These are phyloP conservation scores for Piprites chloris DNA, from an alignment of 2,113 vertebrate species.

Conservation along the genomic window DNA sequence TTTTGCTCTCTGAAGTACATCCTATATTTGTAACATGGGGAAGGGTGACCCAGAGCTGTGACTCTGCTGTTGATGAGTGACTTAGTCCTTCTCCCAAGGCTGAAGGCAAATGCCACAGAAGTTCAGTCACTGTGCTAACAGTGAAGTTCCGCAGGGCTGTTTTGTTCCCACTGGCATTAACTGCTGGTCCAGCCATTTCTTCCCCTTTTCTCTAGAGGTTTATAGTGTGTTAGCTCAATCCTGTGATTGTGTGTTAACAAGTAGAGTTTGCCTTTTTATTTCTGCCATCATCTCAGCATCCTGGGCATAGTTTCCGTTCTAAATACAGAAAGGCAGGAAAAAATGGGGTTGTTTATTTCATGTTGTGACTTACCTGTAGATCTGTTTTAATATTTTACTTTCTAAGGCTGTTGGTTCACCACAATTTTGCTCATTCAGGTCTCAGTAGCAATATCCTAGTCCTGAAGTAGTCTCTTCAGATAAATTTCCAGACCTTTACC, in stretches of 20 bases:
- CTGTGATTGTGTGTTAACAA: neutral
- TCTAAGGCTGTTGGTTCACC: neutral
- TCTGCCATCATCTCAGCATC: neutral
- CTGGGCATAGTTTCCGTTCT: neutral
- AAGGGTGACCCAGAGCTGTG: neutral
- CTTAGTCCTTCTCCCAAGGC: neutral
- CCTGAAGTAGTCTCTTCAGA: neutral
- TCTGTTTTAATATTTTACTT: neutral
- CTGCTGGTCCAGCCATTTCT: neutral
- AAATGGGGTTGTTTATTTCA: neutral
- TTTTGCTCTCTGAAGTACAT: neutral
- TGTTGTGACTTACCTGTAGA: neutral
- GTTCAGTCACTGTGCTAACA: neutral
- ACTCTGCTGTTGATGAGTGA: neutral
- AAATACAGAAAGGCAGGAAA: neutral
- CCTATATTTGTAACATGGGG: neutral
- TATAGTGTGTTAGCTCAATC: neutral
- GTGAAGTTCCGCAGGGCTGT: neutral
- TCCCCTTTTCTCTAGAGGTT: no score
- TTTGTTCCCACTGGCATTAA: neutral
- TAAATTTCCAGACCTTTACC: neutral
- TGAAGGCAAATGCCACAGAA: neutral
- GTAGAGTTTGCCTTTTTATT: neutral
- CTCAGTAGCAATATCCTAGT: neutral
- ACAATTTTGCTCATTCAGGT: neutral